A percentile compares a stretch with the other conserved stretches of the same genome.
phyloP scores from a whole-genome alignment of 2,113 vertebrate species.

The Aphelocoma coerulescens region DNA sequence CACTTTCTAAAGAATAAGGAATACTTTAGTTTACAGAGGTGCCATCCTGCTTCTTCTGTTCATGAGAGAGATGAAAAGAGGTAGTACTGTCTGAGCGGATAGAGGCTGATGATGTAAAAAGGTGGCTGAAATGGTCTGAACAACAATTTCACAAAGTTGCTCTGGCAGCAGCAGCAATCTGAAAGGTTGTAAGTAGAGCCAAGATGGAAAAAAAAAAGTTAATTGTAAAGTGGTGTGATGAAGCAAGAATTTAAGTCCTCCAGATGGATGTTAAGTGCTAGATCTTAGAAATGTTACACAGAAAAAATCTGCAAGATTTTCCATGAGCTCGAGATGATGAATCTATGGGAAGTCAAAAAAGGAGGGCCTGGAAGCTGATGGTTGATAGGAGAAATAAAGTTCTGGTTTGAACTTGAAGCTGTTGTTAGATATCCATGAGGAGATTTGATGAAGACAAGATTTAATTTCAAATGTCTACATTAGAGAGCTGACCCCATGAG shows the following conservation, averaged over 20 bases:
- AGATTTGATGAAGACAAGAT: not conserved
- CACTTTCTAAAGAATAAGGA: not conserved
- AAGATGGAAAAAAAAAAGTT: not conserved
- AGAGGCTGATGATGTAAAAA: not conserved
- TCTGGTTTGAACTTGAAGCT: not conserved
- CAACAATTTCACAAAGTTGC: not conserved
- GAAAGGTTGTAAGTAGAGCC: not conserved
- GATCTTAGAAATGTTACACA: not conserved
- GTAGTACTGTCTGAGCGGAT: not conserved
- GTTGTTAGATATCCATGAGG: not conserved
- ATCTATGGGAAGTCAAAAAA: not conserved
- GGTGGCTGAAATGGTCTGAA: not conserved
- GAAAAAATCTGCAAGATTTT: not conserved
- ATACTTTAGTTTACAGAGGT: not conserved
- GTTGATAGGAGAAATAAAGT: not conserved
- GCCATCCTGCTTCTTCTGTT: not conserved
- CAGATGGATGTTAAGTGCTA: not conserved
- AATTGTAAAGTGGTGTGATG: not conserved
- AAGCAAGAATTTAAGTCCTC: not conserved
- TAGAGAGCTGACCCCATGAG: not conserved
- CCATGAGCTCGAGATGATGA: not conserved
- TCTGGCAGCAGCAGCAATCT: not conserved
- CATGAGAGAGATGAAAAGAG: not conserved
- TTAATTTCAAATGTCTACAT: not conserved
- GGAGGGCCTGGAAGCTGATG: not conserved